Base-by-base conservation (phyloP, 2,888 invertebrate species). In the Hyles lineata region DNA sequence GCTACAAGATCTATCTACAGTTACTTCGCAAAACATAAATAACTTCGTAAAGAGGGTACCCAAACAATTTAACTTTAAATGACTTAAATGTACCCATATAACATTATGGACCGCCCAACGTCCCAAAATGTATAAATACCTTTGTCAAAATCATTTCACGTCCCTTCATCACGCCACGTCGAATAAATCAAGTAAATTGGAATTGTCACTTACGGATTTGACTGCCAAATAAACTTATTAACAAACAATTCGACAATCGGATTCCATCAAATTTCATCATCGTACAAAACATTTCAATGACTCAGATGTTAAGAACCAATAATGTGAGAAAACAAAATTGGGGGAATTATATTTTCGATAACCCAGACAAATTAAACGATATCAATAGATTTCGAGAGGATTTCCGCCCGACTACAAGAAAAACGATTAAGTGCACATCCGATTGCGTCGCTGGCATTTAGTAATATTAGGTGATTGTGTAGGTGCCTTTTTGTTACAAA, bases 261-360 rank as follows among this genome's bases (percentile, higher is more conserved):
- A 67, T 50, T 67, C 67, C 43, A 67, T 50, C 50, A 67, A 62
- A 67, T 60, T 71, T 60, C 62, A 72, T 63, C 67, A 67, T 50
- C 43, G 50, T 17, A 23, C 35, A 43, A 6, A 50, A 35, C 8
- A 17, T 15, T 67, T 50, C 23, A 23, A 67, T 67, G 50, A 67
- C 23, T 67, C 67, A 67, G 17, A 50, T 23, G 15, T 67, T 67
- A 63, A 23, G 50, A 50, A 50, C 43, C 67, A 67, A 67, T 67
- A 43, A 23, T 25, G 50, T 67, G 43, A 43, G 43, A 43, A 67
- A 50, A 23, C 43, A 23, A 43, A 23, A 19, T 67, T 67, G 23
- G 50, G 67, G 60, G 25, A 60, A 60, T 60, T 25, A 60, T 67
- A 67, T 50, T 17, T 67, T 17, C 50, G 50, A 67, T 43, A 50